Evolutionary conservation across 2,113 vertebrate species (phyloP).

Genomic region (Bagarius yarrelli): DNA sequence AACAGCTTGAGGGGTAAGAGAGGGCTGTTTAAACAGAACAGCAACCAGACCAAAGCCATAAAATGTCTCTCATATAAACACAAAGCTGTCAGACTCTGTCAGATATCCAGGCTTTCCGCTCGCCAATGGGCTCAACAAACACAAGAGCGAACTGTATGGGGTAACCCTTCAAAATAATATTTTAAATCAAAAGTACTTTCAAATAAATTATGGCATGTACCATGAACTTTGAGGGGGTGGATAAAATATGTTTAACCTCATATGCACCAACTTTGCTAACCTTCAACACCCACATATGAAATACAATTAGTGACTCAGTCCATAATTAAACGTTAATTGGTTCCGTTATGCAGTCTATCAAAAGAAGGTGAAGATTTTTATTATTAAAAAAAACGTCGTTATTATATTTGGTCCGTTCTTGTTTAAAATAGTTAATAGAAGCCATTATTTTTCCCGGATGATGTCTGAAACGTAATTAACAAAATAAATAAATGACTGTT

Average conservation of each 20-base stretch:
- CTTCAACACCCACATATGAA: not conserved
- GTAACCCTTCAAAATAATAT: constrained; percentile 32
- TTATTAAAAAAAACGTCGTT: no score
- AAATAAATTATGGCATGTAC: constrained; percentile 29
- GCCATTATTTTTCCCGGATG: not conserved
- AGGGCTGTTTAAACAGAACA: constrained; percentile 54
- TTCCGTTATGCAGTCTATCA: no score
- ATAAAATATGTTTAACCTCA: constrained; percentile 12
- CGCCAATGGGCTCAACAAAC: constrained; percentile 28
- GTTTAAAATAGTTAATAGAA: not conserved
- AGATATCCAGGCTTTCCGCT: constrained; percentile 42
- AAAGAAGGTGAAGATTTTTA: no score
- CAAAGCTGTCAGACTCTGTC: constrained; percentile 47
- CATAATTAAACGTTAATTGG: not conserved
- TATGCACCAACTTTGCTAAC: not conserved
- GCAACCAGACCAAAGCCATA: constrained; percentile 59
- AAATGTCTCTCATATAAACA: constrained; percentile 60
- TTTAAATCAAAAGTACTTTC: constrained; percentile 15
- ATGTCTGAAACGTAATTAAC: not conserved
- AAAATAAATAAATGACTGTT: not conserved
- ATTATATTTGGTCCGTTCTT: not conserved
- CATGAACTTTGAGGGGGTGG: not conserved
- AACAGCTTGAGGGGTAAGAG: constrained; percentile 50
- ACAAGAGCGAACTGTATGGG: constrained; percentile 41
- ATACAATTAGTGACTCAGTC: not conserved